Base-by-base conservation (phyloP, 2,888 invertebrate genomes). In the Stegophylla sp. region DNA sequence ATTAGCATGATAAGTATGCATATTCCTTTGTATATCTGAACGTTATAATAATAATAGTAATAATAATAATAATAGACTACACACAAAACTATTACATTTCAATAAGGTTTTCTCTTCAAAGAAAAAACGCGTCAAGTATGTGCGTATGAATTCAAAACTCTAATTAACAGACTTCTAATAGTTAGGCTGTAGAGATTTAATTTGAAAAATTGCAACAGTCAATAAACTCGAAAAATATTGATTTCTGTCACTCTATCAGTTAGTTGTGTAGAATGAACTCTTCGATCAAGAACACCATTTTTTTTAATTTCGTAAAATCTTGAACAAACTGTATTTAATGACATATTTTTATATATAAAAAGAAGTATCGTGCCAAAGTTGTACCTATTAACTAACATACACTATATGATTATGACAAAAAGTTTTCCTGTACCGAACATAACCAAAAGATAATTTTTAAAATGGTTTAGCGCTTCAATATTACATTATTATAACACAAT, bases 1-100 rank as follows among this genome's bases (percentile, higher is more conserved):
- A 75, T 75, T 79, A 71, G 13, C 67, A 51, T 51, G 26, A 67
- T 59, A 67, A 45, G n/a, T 77, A 20, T 48, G n/a, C 28, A 66
- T 51, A 61, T 69, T 56, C 13, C 34, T 43, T 76, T 76, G 43
- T 76, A 56, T 48, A 34, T 48, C 26, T 10, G 56, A 26, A 53
- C 15, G 51, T 75, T 48, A 51, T 43, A 15, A 72, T 72, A 51
- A 20, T 72, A 72, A 45, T 59, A 45, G 59, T 59, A 43, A 72
- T 56, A 72, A 59, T 17, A 26, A 74, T 61, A 61, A 45, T 63
- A 74, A 45, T 34, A 51, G 71, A 13, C 23, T 64, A 23, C 34
- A 20, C 23, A 4, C 23, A 64, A 20, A 72, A 34, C 20, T 64
- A 64, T 51, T 64, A 48, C 26, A 2, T 28, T 15, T 15, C 23